phyloP scores from a whole-genome alignment of 1,140 invertebrate species.

The Trachelipus rathkii region DNA sequence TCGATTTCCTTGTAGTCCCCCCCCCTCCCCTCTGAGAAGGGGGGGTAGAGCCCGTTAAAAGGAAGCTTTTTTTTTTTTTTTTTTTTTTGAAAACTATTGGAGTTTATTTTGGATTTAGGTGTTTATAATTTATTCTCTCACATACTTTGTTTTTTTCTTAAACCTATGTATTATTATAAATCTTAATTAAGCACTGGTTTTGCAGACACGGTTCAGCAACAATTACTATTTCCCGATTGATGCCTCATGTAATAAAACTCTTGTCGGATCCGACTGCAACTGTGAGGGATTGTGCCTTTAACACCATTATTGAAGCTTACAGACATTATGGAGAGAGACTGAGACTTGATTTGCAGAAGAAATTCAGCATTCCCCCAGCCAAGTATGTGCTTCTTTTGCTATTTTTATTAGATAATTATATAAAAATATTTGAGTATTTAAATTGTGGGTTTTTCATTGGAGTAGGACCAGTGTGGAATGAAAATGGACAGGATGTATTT shows the following conservation, averaged over 20 bases:
- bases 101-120: too few relatives aligned
- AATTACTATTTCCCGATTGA: constrained; percentile 71
- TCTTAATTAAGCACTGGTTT: constrained; percentile 46
- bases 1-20: too few relatives aligned
- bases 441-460: too few relatives aligned
- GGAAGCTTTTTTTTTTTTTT: too few relatives aligned
- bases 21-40: too few relatives aligned
- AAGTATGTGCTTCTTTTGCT: constrained; percentile 58
- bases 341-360: constrained; percentile 72
- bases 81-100: too few relatives aligned
- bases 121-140: too few relatives aligned
- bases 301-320: constrained; percentile 83
- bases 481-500: not conserved
- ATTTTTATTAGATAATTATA: not conserved
- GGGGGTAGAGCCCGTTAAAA: too few relatives aligned
- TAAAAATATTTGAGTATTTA: too few relatives aligned
- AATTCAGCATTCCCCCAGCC: constrained; percentile 68
- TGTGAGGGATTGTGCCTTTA: constrained; percentile 79
- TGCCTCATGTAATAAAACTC: constrained; percentile 75
- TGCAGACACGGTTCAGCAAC: constrained; percentile 76
- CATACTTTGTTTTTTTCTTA: too few relatives aligned
- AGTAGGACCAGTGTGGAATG: not conserved
- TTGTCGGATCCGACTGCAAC: constrained; percentile 82
- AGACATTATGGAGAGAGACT: constrained; percentile 88
- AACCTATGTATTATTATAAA: too few relatives aligned